Conservation (phyloP, 2,113 vertebrate genomes). For the Neotoma lepida region DNA sequence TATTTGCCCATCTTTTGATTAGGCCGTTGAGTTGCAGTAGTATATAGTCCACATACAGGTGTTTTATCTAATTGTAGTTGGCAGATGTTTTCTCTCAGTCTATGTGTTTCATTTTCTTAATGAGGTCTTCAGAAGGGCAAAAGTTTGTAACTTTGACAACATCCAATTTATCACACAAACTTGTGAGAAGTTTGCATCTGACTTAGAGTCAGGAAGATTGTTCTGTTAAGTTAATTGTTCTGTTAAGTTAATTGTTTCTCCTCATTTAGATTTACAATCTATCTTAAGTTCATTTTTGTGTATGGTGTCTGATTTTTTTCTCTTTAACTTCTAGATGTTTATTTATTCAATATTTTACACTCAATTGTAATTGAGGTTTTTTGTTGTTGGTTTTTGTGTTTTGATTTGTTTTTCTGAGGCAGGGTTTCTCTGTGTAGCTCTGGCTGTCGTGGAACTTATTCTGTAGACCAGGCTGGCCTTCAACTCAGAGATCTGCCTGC, state of each 20-base stretch:
- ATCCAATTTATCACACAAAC: background rate
- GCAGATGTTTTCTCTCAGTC: background rate
- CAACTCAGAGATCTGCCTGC: background rate
- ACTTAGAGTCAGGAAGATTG: background rate
- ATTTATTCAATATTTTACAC: background rate
- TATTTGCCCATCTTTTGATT: background rate
- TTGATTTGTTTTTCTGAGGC: background rate
- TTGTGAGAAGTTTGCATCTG: background rate
- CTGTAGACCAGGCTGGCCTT: background rate
- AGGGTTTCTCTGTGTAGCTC: background rate
- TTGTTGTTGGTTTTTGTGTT: background rate
- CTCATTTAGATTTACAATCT: background rate
- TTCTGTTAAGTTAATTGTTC: too few species aligned
- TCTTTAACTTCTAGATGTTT: background rate
- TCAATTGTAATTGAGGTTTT: background rate
- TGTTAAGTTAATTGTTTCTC: too few species aligned
- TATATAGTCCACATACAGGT: background rate
- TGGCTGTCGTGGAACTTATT: background rate
- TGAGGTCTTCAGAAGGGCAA: background rate
- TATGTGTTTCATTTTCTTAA: background rate
- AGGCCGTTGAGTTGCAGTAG: background rate
- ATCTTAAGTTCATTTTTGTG: background rate
- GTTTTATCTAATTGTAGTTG: background rate
- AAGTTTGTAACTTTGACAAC: background rate
- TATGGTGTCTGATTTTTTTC: slow-evolving; percentile 13